These are phyloP conservation scores for Nesoenas mayeri DNA, from an alignment of 2,113 vertebrate species.

Conservation along the genomic window DNA sequence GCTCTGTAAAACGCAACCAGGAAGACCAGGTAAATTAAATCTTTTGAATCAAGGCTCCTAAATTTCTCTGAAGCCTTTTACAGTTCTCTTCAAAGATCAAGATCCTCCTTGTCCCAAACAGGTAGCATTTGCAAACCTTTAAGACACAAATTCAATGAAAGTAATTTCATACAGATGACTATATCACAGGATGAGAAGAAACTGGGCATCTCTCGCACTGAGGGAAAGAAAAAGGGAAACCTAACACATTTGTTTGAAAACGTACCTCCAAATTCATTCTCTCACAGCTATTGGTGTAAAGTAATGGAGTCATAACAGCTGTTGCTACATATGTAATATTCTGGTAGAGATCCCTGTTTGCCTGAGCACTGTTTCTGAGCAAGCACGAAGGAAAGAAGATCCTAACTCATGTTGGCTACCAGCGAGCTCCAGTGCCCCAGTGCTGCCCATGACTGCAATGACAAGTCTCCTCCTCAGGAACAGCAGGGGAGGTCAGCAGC, in stretches of 20 bases:
- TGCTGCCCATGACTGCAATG: fast-evolving
- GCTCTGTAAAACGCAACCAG: background rate
- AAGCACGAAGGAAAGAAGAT: background rate
- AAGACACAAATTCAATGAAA: background rate
- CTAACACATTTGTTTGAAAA: background rate
- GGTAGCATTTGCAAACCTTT: background rate
- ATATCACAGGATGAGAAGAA: background rate
- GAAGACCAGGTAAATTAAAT: background rate
- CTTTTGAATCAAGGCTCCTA: fast-evolving
- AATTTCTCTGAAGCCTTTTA: background rate
- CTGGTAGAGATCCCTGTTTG: background rate
- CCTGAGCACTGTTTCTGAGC: background rate
- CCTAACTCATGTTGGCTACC: fast-evolving
- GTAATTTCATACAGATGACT: background rate
- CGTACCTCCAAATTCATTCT: background rate
- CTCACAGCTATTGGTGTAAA: background rate
- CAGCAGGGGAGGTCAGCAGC: fast-evolving
- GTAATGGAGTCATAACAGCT: background rate
- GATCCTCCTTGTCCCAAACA: background rate
- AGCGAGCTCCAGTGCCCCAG: background rate
- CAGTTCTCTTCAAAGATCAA: background rate
- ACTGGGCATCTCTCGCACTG: background rate
- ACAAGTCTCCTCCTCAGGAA: background rate
- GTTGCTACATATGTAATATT: background rate
- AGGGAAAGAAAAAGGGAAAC: background rate